Conservation (phyloP, 2,113 vertebrate species). For the Gallinago undulata region DNA sequence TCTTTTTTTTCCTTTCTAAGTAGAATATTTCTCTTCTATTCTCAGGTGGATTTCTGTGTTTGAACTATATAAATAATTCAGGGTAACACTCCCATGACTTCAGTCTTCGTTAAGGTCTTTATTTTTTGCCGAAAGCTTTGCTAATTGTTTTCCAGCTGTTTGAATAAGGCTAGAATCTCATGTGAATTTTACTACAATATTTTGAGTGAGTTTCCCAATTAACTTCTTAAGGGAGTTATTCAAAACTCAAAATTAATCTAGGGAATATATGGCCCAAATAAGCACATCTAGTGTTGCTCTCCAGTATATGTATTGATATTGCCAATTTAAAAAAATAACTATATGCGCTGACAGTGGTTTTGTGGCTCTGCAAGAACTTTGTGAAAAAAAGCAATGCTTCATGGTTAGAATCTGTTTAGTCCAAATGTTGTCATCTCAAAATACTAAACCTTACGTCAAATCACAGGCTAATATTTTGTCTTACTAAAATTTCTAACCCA, state of each 20-base stretch:
- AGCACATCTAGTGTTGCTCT: neutral
- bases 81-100: neutral
- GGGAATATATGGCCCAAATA: neutral
- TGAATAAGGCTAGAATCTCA: neutral
- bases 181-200: neutral
- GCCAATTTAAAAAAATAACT: neutral
- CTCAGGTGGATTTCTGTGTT: conserved; percentile 4
- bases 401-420: neutral
- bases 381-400: neutral
- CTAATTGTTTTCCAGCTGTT: conserved; percentile 29
- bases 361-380: neutral
- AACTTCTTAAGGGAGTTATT: neutral
- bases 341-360: neutral
- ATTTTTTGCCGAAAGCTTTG: neutral
- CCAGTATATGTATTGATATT: neutral
- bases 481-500: neutral
- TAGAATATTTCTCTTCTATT: neutral
- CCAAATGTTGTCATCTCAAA: neutral
- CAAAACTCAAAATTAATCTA: neutral
- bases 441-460: neutral
- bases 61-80: conserved; percentile 4
- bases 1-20: neutral
- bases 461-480: neutral
- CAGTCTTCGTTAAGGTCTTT: neutral
- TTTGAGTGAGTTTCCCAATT: neutral